Evolutionary conservation across 2,888 invertebrate genomes (phyloP).

Genomic region (Hoplodrina blanda): DNA sequence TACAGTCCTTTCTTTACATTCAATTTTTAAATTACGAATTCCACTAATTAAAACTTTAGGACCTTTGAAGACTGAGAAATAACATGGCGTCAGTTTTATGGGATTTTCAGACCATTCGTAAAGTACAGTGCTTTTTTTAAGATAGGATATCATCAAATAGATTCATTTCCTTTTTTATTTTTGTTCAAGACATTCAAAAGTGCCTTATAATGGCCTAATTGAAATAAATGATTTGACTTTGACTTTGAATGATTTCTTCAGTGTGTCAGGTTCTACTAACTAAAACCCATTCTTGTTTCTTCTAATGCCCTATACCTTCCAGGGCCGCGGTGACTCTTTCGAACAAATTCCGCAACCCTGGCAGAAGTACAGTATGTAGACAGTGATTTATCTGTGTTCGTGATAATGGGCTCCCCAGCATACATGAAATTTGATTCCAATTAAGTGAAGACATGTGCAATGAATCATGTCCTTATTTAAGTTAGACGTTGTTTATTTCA

Average conservation of each 20-base stretch:
- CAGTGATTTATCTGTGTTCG: conserved; percentile 26
- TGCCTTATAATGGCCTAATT: too few species aligned
- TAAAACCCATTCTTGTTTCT: too few species aligned
- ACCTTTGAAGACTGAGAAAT: not conserved
- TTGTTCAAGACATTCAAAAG: too few species aligned
- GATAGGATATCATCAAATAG: too few species aligned
- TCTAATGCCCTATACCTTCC: too few species aligned
- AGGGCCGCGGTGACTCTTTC: too few species aligned
- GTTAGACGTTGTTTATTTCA: conserved; percentile 58
- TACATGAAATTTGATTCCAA: conserved; percentile 56
- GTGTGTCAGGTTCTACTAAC: too few species aligned
- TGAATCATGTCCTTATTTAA: conserved; percentile 43
- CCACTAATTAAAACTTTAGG: not conserved
- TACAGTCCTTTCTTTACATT: not conserved
- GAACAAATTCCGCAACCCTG: too few species aligned
- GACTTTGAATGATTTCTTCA: too few species aligned
- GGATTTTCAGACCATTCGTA: not conserved
- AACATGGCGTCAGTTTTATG: not conserved
- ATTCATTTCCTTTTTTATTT: too few species aligned
- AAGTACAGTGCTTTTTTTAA: not conserved
- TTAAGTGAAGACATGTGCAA: conserved; percentile 39
- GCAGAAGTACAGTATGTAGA: not conserved
- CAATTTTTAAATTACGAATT: not conserved
- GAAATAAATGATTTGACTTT: too few species aligned
- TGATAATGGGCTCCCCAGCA: conserved; percentile 31